Conservation (phyloP, 2,113 vertebrate genomes). For the Erythrolamprus reginae region DNA sequence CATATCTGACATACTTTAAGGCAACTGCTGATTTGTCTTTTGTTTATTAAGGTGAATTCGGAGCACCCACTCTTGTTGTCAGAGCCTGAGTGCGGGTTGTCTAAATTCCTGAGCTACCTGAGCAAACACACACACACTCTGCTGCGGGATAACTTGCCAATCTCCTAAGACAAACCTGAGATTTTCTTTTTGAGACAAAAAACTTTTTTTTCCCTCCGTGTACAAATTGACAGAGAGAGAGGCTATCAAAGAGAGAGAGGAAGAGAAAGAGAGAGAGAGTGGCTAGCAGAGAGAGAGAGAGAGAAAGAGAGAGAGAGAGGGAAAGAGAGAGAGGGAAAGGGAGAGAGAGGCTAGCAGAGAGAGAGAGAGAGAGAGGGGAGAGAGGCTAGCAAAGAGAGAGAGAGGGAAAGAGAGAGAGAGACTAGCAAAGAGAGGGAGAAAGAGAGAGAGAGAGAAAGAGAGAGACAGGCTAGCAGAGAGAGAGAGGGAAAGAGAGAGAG, state of each 20-base stretch:
- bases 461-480: too few relatives aligned
- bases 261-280: background rate
- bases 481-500: too few relatives aligned
- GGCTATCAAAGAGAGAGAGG: background rate
- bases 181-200: background rate
- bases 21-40: conserved; percentile 6
- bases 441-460: too few relatives aligned
- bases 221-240: background rate
- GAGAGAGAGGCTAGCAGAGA: fast-evolving
- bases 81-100: background rate
- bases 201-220: background rate
- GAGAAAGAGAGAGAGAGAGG: too few relatives aligned
- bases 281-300: too few relatives aligned
- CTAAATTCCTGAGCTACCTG: conserved; percentile 23
- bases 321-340: too few relatives aligned
- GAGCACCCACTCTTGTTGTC: background rate
- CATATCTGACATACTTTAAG: background rate
- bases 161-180: background rate
- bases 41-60: conserved; percentile 4
- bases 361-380: too few relatives aligned
- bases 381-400: too few relatives aligned
- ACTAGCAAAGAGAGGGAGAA: too few relatives aligned
- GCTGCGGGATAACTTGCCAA: background rate
- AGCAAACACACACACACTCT: conserved; percentile 1
- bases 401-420: too few relatives aligned